Base-by-base conservation (phyloP, 2,797 vertebrate genomes). In the Labroides dimidiatus region DNA sequence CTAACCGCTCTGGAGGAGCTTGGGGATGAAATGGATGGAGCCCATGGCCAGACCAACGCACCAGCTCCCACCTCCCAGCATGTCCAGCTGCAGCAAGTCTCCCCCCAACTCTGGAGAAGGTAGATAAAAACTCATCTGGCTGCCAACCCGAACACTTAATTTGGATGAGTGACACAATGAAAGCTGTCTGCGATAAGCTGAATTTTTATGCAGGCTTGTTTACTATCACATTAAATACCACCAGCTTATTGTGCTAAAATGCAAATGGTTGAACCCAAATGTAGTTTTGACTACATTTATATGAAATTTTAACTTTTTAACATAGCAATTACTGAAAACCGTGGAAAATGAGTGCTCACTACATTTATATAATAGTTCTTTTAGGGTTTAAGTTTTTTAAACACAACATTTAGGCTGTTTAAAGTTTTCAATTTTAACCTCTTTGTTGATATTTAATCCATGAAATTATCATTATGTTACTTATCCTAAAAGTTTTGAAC, bases 61-160 rank as follows among this genome's bases (percentile, higher is more conserved):
- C 78, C 82, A 87, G 69, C 89, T 87, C 85, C 82, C 81, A 68
- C 78, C 78, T 78, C 80, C 83, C 86, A 82, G 53, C 72, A 89
- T 91, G 87, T 91, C 91, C 83, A 80, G 83, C 87, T 81, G 84
- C 86, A 87, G 87, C 91, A 91, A 89, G 84, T 85, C 89, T 83
- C 87, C 90, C 59, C 74, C 88, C 47, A 87, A 80, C 77, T 87
- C 89, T 66, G 93, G 88, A 89, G 89, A 93, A 90, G 92, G 92
- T 92, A 84, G 72, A 66, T 45, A 76, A 74, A 11, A 47, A 80
- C 77, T 76, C 51, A 68, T 48, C 71, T 76, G 73, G 73, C 61
- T 9, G 47, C 51, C 36, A 19, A 59, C 37, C 72, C 67, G 53
- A 68, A 67, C 74, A 75, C 30, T 77, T 69, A 75, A 78, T 83